Conservation (phyloP, 2,888 invertebrate genomes). For the Polydrusus cervinus region DNA sequence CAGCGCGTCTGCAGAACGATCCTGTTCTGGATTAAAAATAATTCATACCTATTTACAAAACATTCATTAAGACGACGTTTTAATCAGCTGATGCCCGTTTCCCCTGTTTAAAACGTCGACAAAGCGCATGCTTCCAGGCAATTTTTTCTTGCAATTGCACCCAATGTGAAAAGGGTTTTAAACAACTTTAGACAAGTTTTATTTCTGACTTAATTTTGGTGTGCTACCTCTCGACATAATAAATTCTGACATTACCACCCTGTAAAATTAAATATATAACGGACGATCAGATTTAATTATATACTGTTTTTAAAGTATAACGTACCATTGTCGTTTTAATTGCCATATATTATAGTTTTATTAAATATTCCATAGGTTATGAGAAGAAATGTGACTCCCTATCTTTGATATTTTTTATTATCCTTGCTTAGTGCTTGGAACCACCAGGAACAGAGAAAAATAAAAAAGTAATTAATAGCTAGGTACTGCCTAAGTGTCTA, state of each 20-base stretch:
- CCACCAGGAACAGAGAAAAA: conserved; percentile 30
- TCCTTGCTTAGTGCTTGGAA: conserved; percentile 47
- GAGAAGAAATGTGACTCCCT: conserved; percentile 32
- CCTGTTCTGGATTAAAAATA: no score
- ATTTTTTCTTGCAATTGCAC: no score
- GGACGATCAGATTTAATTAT: conserved; percentile 49
- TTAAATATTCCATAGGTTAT: conserved; percentile 39
- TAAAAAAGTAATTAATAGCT: conserved; percentile 34
- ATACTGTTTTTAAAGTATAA: conserved; percentile 37
- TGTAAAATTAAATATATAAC: conserved; percentile 30
- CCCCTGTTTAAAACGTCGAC: no score
- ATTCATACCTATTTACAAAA: no score
- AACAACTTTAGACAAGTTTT: no score
- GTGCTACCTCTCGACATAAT: not conserved
- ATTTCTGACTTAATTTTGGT: not conserved
- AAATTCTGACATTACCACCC: not conserved
- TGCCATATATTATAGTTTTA: conserved; percentile 38
- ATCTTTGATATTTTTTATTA: conserved; percentile 43
- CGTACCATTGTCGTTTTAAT: conserved; percentile 45
- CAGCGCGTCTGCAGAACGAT: no score
- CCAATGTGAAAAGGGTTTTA: no score
- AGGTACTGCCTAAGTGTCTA: not conserved
- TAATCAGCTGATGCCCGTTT: no score
- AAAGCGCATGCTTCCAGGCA: no score
- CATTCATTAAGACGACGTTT: no score